Base-by-base conservation (phyloP, 2,888 invertebrate genomes). In the Scaptomyza reducta region DNA sequence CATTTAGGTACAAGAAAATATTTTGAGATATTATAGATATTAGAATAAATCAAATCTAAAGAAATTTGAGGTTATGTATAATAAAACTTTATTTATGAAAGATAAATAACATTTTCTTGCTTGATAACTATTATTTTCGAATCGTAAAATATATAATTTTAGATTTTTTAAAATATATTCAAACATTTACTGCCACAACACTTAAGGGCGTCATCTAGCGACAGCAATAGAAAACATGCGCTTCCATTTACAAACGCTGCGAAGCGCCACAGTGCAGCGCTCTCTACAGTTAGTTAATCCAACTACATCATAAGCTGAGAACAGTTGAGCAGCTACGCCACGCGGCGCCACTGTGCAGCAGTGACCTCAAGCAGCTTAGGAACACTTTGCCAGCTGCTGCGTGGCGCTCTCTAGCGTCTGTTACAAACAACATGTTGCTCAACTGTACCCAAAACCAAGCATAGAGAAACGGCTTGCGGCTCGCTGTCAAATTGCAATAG, bases 401-500 rank as follows among this genome's bases (percentile, higher is more conserved):
- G 13, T 18, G 25, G 29, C 44, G 53, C 47, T 22, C 27, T 47
- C 74, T 59, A 40, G 41, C 44, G 84, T 0, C 4, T 5, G n/a
- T 3, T 41, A 11, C 5, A 2, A 3, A 14, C 3, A 22, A 13
- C 31, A 18, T 31, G 16, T 40, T 22, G 41, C 22, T 6, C 11
- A 46, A 61, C 40, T 61, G 62, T 63, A 44, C 63, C 14, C 62
- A 47, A 40, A 16, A n/a, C n/a, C 27, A 6, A 10, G 27, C 3
- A n/a, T n/a, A n/a, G n/a, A n/a, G 10, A 16, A 18, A 13, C 35
- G 10, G 25, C 18, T 51, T 16, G 35, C 35, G 14, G 25, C 40
- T 51, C 6, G 35, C 51, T 64, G 49, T 70, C 76, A 70, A 57
- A 57, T 55, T 65, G 66, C 51, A 59, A 14, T 38, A 35, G 49